Evolutionary conservation across 1,140 invertebrate species (phyloP), one percentile per base, ranked within the genome.

Genomic region (Drosophila nannoptera): DNA sequence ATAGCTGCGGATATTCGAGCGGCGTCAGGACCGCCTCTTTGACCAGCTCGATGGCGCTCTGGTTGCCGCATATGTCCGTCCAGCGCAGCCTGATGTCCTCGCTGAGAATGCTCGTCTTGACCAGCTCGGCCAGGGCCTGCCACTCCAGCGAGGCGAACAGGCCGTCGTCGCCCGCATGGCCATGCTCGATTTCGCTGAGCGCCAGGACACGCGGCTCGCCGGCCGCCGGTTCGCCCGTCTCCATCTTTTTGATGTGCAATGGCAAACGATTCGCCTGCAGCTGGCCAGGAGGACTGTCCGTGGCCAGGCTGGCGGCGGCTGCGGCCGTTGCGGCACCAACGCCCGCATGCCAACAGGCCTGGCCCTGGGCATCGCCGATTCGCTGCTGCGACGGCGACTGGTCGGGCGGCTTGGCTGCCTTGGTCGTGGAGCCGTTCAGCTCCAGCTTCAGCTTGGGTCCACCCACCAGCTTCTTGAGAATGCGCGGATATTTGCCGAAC

Each of bases 11-110:
- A 90, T 97, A 97, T 87, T 94, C 94, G 7, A 93, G 91, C 2
- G 97, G 96, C 90, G 96, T 97, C 5, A 98, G 92, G 0, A 97
- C 93, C 3, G 97, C 94, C 90, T 98, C 97, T 90, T 96, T 95
- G n/a, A 99, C 90, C 14, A 96, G 89, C 73, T 91, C 92, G 86
- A 98, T 97, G 1, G 96, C 95, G 7, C 93, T 91, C 5, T 93
- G 91, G 59, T 98, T 90, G 55, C 97, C 97, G 58, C 93, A 93
- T 36, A 96, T 92, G 69, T 95, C 93, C 0, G 91, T 87, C 93
- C 96, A 95, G 6, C 56, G 71, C 9, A 88, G 36, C 22, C 64
- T 76, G 7, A 78, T 61, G 36, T 83, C 76, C 22, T 84, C 82
- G 9, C 66, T 54, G 31, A 88, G 14, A 2, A 88, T 87, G 11